phyloP scores from a whole-genome alignment of 2,888 invertebrate genomes.

The Tenthredo amoena region DNA sequence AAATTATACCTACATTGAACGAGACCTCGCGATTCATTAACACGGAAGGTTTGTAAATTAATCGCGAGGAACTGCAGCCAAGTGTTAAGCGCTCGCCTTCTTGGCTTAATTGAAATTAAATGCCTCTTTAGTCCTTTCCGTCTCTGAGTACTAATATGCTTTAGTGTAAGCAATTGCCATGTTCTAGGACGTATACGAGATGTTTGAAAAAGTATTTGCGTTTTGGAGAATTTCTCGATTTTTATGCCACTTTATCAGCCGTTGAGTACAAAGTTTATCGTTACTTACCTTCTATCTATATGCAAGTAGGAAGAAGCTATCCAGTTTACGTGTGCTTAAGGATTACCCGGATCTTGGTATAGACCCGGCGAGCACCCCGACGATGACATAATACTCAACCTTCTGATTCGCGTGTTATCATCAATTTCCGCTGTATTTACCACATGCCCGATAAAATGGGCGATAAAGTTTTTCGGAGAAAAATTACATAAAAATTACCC shows the following conservation, averaged over 20 bases:
- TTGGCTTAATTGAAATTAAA: constrained; percentile 36
- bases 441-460: not conserved
- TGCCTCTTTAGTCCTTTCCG: not conserved
- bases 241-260: not conserved
- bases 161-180: not conserved
- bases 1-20: not conserved
- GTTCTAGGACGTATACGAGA: not conserved
- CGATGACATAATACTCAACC: not conserved
- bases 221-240: not conserved
- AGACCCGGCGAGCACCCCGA: not conserved
- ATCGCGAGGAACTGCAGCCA: not conserved
- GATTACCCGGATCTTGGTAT: constrained; percentile 25
- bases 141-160: not conserved
- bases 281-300: constrained; percentile 31
- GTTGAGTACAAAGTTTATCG: constrained; percentile 2
- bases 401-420: constrained; percentile 18
- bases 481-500: not conserved
- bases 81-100: constrained; percentile 2
- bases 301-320: constrained; percentile 10
- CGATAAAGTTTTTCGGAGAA: constrained; percentile 11
- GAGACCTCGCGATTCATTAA: not conserved
- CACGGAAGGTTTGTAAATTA: constrained; percentile 18
- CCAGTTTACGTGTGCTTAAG: constrained; percentile 26
- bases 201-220: not conserved
- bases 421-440: not conserved